These are phyloP conservation scores for Mythimna albipuncta DNA, from an alignment of 2,888 invertebrate species.

Conservation along the genomic window DNA sequence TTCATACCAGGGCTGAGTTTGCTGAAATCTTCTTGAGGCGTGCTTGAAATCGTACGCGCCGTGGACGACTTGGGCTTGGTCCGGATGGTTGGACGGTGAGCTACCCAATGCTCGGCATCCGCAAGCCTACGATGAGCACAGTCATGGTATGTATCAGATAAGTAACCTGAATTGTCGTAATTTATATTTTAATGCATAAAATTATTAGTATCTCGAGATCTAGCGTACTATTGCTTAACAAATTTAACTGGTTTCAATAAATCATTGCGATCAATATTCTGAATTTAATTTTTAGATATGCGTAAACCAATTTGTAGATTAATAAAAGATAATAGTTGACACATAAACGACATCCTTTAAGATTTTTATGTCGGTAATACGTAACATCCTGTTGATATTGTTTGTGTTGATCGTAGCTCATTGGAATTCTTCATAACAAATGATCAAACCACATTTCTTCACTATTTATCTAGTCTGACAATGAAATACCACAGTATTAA, in stretches of 20 bases:
- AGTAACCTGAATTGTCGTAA: not conserved
- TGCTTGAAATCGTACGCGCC: no score
- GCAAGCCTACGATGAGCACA: no score
- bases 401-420: not conserved
- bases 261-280: conserved; percentile 9
- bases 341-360: conserved; percentile 38
- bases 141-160: not conserved
- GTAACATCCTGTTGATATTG: conserved; percentile 44
- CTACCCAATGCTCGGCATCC: no score
- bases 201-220: not conserved
- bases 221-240: no score
- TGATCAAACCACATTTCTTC: not conserved
- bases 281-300: not conserved
- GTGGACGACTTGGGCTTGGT: no score
- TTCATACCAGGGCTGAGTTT: no score
- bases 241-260: not conserved
- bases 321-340: conserved; percentile 21
- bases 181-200: not conserved
- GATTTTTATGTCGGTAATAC: not conserved
- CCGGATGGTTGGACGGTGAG: no score
- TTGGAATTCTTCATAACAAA: not conserved
- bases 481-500: not conserved
- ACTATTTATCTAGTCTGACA: not conserved
- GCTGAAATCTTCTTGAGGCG: no score
- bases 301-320: conserved; percentile 22